phyloP scores from a whole-genome alignment of 2,113 vertebrate species.

The Silurus meridionalis region DNA sequence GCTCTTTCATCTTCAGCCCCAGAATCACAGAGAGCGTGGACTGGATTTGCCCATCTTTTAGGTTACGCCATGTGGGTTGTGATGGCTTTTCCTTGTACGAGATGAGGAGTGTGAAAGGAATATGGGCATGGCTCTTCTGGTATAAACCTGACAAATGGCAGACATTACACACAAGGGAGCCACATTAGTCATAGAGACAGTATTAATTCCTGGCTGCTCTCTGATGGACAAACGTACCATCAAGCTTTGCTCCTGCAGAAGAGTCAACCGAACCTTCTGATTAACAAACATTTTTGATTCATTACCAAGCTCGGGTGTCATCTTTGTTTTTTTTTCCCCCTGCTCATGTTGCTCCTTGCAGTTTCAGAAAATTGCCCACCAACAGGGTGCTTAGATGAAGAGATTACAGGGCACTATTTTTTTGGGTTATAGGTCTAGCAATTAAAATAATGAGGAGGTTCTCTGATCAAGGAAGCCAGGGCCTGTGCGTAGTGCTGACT shows the following conservation, averaged over 20 bases:
- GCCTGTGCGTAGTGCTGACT: slow-evolving; percentile 51
- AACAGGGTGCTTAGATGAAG: slow-evolving; percentile 41
- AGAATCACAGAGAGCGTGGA: slow-evolving; percentile 36
- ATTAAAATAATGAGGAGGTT: slow-evolving; percentile 65
- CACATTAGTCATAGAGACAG: slow-evolving; percentile 70
- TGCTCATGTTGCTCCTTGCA: slow-evolving; percentile 21
- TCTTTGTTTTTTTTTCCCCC: background rate
- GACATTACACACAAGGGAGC: slow-evolving; percentile 51
- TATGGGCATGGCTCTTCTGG: slow-evolving; percentile 13
- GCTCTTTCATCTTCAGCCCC: slow-evolving; percentile 38
- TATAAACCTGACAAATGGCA: slow-evolving; percentile 57
- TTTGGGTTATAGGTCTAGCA: slow-evolving; percentile 59
- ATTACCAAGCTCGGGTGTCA: background rate
- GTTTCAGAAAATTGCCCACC: slow-evolving; percentile 42
- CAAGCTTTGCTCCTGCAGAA: slow-evolving; percentile 1
- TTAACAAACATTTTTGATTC: slow-evolving; percentile 30
- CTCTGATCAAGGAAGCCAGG: slow-evolving; percentile 52
- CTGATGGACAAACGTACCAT: slow-evolving; percentile 44
- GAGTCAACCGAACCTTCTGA: background rate
- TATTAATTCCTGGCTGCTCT: slow-evolving; percentile 64
- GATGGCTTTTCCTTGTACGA: slow-evolving; percentile 21
- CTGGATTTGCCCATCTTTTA: slow-evolving; percentile 28
- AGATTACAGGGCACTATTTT: slow-evolving; percentile 57
- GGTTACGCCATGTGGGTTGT: slow-evolving; percentile 42
- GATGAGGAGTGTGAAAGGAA: slow-evolving; percentile 6